Evolutionary conservation across 2,888 invertebrate species (phyloP).

Genomic region (Nephrotoma flavescens): DNA sequence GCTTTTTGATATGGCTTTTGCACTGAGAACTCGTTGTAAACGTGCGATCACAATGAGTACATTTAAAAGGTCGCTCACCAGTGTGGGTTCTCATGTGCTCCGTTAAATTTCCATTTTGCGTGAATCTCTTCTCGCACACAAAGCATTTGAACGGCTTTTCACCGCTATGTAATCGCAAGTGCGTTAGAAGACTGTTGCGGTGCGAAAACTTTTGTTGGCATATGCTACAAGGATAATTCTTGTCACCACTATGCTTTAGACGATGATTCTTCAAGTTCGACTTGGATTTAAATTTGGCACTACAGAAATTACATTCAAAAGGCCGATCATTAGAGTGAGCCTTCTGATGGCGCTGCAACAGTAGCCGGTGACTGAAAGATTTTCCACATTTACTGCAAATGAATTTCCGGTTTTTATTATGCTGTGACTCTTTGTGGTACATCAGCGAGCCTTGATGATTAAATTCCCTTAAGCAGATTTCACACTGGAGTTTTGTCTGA

Average conservation of each 20-base stretch:
- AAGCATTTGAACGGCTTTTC: constrained; percentile 20
- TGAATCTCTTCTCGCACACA: constrained; percentile 56
- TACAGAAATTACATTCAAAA: constrained; percentile 43
- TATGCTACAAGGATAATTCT: constrained; percentile 51
- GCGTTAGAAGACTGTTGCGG: constrained; percentile 61
- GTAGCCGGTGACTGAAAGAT: constrained; percentile 56
- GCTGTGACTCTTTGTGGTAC: constrained; percentile 59
- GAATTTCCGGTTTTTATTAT: constrained; percentile 49
- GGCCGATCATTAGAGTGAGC: constrained; percentile 58
- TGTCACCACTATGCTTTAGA: constrained; percentile 54
- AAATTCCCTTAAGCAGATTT: constrained; percentile 20
- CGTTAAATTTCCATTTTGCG: constrained; percentile 61
- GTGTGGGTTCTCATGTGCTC: constrained; percentile 66
- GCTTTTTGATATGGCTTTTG: constrained; percentile 42
- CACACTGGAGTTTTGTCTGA: constrained; percentile 5
- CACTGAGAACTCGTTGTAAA: constrained; percentile 64
- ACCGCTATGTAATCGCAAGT: constrained; percentile 55
- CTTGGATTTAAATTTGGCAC: constrained; percentile 37
- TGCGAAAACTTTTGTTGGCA: constrained; percentile 63
- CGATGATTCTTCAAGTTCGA: constrained; percentile 58
- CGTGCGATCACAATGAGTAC: constrained; percentile 46
- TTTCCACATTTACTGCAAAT: constrained; percentile 63
- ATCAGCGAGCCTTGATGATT: constrained; percentile 58
- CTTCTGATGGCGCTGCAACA: constrained; percentile 61
- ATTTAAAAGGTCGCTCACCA: constrained; percentile 62